Conservation (phyloP, 2,113 vertebrate genomes). For the Crotalus helleri region DNA sequence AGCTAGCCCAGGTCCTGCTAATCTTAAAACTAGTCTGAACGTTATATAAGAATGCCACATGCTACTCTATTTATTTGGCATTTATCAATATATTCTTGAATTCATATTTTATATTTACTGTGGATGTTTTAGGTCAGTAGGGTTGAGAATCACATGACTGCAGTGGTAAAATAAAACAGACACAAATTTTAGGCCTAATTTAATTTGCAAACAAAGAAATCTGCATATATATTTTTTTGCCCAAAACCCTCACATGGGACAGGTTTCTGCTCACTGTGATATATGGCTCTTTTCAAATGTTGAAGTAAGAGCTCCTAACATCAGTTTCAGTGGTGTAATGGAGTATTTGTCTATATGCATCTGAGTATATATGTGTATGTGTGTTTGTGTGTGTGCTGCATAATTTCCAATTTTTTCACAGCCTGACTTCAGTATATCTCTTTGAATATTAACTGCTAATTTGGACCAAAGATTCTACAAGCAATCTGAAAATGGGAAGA, state of each 20-base stretch:
- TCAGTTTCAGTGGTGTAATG: background rate
- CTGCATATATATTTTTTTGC: background rate
- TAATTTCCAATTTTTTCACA: conserved; percentile 6
- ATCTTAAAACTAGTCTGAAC: background rate
- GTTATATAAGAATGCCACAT: background rate
- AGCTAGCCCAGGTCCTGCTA: background rate
- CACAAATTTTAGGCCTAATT: background rate
- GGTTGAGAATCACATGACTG: background rate
- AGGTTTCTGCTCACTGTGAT: background rate
- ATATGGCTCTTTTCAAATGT: background rate
- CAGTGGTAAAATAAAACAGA: background rate
- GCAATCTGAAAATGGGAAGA: conserved; percentile 35
- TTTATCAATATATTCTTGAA: background rate
- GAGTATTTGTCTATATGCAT: background rate
- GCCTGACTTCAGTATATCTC: conserved; percentile 26
- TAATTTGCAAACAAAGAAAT: background rate
- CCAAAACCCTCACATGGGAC: background rate
- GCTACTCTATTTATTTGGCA: background rate
- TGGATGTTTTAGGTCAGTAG: background rate
- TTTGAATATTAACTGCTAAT: conserved; percentile 19
- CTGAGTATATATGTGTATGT: background rate
- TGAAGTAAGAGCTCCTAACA: background rate
- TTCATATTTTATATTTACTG: background rate
- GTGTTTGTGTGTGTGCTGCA: background rate
- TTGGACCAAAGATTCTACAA: conserved; percentile 23